Evolutionary conservation across 2,113 vertebrate species (phyloP).

Genomic region (Pomatorhinus ruficollis): DNA sequence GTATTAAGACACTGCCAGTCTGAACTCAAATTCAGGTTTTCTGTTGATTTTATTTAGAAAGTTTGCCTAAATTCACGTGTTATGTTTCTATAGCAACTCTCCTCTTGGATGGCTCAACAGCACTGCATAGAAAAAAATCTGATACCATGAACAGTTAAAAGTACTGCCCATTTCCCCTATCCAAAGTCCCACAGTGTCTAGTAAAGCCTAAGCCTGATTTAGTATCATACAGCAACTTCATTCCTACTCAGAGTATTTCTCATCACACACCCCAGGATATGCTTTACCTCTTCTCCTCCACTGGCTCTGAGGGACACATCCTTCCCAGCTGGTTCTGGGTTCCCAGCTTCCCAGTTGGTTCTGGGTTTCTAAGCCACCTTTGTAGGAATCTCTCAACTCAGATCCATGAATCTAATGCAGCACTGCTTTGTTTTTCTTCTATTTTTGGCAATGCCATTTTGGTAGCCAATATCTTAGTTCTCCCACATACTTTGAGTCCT

Average conservation of each 20-base stretch:
- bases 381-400: neutral
- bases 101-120: neutral
- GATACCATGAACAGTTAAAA: neutral
- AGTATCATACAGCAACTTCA: neutral
- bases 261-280: neutral
- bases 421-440: neutral
- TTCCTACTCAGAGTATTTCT: neutral
- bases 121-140: neutral
- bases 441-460: neutral
- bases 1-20: neutral
- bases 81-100: neutral
- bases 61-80: neutral
- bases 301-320: neutral
- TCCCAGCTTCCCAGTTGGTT: neutral
- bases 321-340: neutral
- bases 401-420: neutral
- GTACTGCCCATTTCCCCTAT: neutral
- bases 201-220: neutral
- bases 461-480: neutral
- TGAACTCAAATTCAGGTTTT: neutral
- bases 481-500: neutral
- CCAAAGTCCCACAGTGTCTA: neutral
- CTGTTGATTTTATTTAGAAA: neutral
- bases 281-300: neutral
- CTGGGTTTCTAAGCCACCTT: neutral